phyloP scores from a whole-genome alignment of 2,888 invertebrate species.

The Caenorhabditis auriculariae region DNA sequence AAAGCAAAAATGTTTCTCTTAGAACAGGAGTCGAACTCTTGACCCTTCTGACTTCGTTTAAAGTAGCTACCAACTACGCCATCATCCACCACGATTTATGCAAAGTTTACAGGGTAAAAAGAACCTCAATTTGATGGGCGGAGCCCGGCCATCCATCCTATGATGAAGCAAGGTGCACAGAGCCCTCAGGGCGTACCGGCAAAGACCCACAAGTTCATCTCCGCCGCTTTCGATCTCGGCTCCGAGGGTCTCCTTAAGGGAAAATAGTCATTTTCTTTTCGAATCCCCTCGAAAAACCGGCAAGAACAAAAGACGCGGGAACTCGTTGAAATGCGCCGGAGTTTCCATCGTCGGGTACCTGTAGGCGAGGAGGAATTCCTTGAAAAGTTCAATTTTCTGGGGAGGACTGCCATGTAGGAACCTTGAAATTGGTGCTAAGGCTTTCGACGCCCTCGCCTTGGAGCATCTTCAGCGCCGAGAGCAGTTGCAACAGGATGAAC shows the following conservation, averaged over 20 bases:
- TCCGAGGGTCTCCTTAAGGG: slow-evolving; percentile 45
- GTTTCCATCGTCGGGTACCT: slow-evolving; percentile 29
- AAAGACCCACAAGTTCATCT: slow-evolving; percentile 47
- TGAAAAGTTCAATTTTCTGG: slow-evolving; percentile 6
- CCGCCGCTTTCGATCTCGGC: slow-evolving; percentile 46
- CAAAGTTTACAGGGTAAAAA: too few relatives aligned
- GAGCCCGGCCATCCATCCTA: slow-evolving; percentile 42
- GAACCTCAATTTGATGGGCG: slow-evolving; percentile 27
- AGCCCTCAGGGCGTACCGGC: slow-evolving; percentile 49
- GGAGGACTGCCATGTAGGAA: too few relatives aligned
- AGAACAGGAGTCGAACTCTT: too few relatives aligned
- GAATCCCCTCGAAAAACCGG: slow-evolving; percentile 17
- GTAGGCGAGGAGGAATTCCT: slow-evolving; percentile 53
- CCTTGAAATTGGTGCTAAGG: slow-evolving; percentile 52
- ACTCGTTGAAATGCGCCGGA: slow-evolving; percentile 37
- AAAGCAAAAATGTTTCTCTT: too few relatives aligned
- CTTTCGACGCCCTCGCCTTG: slow-evolving; percentile 52
- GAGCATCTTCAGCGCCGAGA: slow-evolving; percentile 50
- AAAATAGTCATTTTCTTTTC: not conserved
- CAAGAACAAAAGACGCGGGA: slow-evolving; percentile 48
- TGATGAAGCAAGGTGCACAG: slow-evolving; percentile 53
- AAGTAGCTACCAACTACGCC: too few relatives aligned
- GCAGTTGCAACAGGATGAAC: slow-evolving; percentile 53
- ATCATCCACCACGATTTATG: too few relatives aligned
- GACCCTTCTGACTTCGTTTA: too few relatives aligned